Evolutionary conservation across 2,113 vertebrate genomes (phyloP).

Genomic region (Albula glossodonta): DNA sequence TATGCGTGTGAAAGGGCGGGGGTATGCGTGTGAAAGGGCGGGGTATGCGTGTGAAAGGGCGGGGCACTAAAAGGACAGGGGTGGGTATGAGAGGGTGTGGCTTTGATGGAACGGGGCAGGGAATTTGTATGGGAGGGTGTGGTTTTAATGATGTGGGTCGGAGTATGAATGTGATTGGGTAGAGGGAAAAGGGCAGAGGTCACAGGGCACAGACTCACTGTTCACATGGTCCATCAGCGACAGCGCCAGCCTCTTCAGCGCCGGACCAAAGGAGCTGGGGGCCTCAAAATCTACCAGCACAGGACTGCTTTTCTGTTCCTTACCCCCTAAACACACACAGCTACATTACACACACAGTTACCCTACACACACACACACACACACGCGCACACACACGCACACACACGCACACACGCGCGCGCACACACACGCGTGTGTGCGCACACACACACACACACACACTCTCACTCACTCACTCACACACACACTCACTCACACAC

Average conservation of each 20-base stretch:
- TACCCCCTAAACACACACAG: constrained; percentile 44
- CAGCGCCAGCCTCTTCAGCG: constrained; percentile 65
- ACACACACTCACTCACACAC: too few species aligned
- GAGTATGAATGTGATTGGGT: not conserved
- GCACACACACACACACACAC: too few species aligned
- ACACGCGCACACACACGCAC: not conserved
- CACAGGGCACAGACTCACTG: constrained; percentile 51
- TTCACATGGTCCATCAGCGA: constrained; percentile 62
- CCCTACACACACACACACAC: not conserved
- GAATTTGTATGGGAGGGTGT: too few species aligned
- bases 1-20: too few species aligned
- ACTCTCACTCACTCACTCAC: too few species aligned
- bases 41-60: too few species aligned
- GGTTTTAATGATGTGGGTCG: not conserved
- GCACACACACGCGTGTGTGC: too few species aligned
- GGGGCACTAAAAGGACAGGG: too few species aligned
- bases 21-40: too few species aligned
- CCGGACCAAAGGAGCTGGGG: constrained; percentile 69
- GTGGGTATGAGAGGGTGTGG: too few species aligned
- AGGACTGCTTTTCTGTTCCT: constrained; percentile 38
- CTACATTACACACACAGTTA: not conserved
- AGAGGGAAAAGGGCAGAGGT: not conserved
- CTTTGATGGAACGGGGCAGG: too few species aligned
- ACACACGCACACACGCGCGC: too few species aligned
- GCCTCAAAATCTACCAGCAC: constrained; percentile 67